Percentiles rank a stretch among this genome's conserved stretches.
Evolutionary conservation across 2,797 vertebrate genomes (phyloP).

Genomic region (Tamandua tetradactyla): DNA sequence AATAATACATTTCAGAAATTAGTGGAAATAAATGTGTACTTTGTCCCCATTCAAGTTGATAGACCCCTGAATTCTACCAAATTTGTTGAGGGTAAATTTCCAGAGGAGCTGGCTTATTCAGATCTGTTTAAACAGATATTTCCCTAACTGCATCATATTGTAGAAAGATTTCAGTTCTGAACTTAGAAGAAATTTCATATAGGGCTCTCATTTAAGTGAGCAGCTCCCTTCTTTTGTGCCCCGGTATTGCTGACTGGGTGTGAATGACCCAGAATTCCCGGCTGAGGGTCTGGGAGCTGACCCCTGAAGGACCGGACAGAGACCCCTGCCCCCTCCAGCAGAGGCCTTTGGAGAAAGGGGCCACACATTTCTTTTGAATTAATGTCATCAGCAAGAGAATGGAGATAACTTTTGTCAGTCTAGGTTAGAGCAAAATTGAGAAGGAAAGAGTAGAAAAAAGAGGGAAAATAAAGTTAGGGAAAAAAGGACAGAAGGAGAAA

Average conservation of each 20-base stretch:
- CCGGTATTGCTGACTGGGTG: not conserved
- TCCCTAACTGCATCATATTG: not conserved
- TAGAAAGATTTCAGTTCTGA: slow-evolving; percentile 6
- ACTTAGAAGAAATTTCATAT: not conserved
- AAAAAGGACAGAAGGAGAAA: not conserved
- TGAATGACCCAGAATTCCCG: not conserved
- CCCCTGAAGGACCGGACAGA: not conserved
- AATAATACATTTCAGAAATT: slow-evolving; percentile 44
- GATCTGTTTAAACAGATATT: not conserved
- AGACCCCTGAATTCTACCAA: not conserved
- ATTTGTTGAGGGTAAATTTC: not conserved
- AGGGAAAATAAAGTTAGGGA: not conserved
- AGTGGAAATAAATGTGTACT: slow-evolving; percentile 55
- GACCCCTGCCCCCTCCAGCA: not conserved
- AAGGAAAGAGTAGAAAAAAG: not conserved
- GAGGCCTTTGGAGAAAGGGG: not conserved
- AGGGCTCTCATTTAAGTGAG: not conserved
- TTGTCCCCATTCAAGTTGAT: slow-evolving; percentile 27
- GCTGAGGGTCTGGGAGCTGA: slow-evolving; percentile 14
- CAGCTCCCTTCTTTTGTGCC: not conserved
- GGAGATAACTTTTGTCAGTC: not conserved
- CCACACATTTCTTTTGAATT: slow-evolving; percentile 1
- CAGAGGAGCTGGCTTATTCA: slow-evolving; percentile 16
- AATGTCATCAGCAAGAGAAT: not conserved
- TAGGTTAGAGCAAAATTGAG: not conserved